Evolutionary conservation across 2,797 vertebrate genomes (phyloP).

Genomic region (Sebastes steindachneri): DNA sequence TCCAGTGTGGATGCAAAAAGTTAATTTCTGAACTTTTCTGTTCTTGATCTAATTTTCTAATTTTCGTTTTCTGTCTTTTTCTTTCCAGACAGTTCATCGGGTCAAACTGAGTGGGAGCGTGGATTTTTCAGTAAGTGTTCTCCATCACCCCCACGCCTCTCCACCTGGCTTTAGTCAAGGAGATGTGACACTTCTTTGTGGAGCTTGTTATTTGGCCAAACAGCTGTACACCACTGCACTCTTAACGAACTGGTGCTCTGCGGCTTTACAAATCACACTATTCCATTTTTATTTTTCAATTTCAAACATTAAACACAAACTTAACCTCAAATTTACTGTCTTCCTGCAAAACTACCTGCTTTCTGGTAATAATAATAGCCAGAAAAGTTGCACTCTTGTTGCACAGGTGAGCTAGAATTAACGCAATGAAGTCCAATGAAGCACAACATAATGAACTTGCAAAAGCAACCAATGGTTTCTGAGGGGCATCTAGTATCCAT

Average conservation of each 20-base stretch:
- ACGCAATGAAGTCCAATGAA: slow-evolving; percentile 36
- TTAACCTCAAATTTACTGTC: neutral
- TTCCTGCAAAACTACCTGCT: neutral
- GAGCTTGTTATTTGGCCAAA: slow-evolving; percentile 43
- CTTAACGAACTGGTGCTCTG: neutral
- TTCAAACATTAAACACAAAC: neutral
- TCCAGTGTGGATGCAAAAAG: neutral
- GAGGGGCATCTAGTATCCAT: slow-evolving; percentile 29
- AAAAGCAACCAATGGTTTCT: slow-evolving; percentile 57
- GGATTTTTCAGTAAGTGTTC: slow-evolving; percentile 66
- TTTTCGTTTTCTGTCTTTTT: neutral
- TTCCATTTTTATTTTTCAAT: neutral
- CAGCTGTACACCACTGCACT: slow-evolving; percentile 40
- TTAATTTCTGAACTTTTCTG: neutral
- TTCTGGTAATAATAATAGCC: neutral
- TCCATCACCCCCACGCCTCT: slow-evolving; percentile 23
- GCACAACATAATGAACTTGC: slow-evolving; percentile 49
- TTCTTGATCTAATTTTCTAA: slow-evolving; percentile 29
- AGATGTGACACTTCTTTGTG: slow-evolving; percentile 30
- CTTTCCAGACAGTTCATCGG: slow-evolving; percentile 45
- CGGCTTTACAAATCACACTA: neutral
- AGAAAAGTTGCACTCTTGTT: neutral
- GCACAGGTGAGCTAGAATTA: slow-evolving; percentile 31
- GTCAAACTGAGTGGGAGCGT: slow-evolving; percentile 31
- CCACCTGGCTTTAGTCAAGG: slow-evolving; percentile 49